Evolutionary conservation across 1,140 invertebrate species (phyloP).

Genomic region (Globodera rostochiensis): DNA sequence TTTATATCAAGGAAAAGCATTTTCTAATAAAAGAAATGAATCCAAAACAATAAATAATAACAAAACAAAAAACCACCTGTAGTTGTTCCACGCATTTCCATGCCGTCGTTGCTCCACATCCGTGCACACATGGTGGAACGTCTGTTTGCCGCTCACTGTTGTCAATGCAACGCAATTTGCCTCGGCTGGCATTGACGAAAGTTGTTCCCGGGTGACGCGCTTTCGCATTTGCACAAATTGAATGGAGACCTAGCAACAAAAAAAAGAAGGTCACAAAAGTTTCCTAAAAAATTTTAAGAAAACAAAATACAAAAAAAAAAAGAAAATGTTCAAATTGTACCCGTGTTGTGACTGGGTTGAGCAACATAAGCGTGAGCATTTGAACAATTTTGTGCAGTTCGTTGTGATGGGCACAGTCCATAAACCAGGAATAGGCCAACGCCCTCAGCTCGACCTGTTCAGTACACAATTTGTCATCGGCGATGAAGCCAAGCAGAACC

Average conservation of each 20-base stretch:
- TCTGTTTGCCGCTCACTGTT: conserved; percentile 42
- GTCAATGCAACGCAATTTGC: conserved; percentile 46
- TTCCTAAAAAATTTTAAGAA: no score
- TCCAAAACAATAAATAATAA: no score
- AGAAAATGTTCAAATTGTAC: conserved; percentile 44
- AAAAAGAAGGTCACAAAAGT: background rate
- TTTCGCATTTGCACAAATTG: conserved; percentile 75
- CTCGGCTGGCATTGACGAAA: conserved; percentile 48
- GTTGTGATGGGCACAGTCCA: conserved; percentile 78
- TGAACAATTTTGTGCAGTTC: conserved; percentile 75
- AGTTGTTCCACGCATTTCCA: background rate
- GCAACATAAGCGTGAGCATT: conserved; percentile 80
- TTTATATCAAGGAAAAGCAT: background rate
- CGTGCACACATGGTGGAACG: conserved; percentile 54
- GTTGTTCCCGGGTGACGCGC: conserved; percentile 47
- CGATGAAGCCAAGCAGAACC: conserved; percentile 60
- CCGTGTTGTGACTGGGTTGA: conserved; percentile 80
- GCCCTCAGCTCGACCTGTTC: conserved; percentile 49
- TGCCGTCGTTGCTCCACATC: conserved; percentile 29
- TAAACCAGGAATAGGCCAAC: conserved; percentile 59
- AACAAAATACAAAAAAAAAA: no score
- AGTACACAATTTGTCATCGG: conserved; percentile 49
- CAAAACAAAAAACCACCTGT: background rate
- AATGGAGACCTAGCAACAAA: conserved; percentile 72
- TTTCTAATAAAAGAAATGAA: background rate